Evolutionary conservation across 2,797 vertebrate species (phyloP), one percentile per base, ranked within the genome.

Genomic region (Schizothorax lantsangensis): DNA sequence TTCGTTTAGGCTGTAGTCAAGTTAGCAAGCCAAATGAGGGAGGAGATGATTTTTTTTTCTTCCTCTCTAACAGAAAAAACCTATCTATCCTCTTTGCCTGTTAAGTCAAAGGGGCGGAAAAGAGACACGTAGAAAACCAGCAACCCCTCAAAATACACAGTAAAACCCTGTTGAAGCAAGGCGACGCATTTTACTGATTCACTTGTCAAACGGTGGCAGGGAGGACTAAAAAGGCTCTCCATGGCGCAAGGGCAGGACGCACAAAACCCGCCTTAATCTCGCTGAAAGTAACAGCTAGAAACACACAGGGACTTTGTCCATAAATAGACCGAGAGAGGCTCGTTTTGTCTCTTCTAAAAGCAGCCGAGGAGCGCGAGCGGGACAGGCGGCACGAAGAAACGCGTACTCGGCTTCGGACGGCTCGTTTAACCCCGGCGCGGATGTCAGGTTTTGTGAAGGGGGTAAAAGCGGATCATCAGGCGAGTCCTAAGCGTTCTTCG

Each of bases 271-370:
- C 69, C 86, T 84, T 87, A 54, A 84, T 83, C 84, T 88, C 81
- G 26, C 66, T 40, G 62, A 83, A 69, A 81, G n/a, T 30, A 69
- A 52, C 88, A 38, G 88, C 74, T 86, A 92, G 89, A 52, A 89
- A 86, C 84, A 87, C 89, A 88, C 84, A 43, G 91, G 72, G 79
- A 86, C 84, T 92, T 93, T 92, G 88, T 93, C 93, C 93, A 89
- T 93, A 95, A 95, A 95, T 93, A 94, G 94, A 92, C 89, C 26
- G 91, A 92, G 89, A 91, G 92, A 92, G 91, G 91, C 91, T 91
- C 91, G 83, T 91, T 92, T 83, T 84, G 90, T 88, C 89, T 90
- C 88, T 14, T 8, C 38, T 45, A 33, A 9, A 71, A 47, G 75
- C 75, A 23, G 75, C 11, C 36, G 64, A 33, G 21, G 45, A 78